A percentile compares a stretch with the other conserved stretches of the same genome.
phyloP scores from a whole-genome alignment of 2,113 vertebrate genomes.

The Trinectes maculatus region DNA sequence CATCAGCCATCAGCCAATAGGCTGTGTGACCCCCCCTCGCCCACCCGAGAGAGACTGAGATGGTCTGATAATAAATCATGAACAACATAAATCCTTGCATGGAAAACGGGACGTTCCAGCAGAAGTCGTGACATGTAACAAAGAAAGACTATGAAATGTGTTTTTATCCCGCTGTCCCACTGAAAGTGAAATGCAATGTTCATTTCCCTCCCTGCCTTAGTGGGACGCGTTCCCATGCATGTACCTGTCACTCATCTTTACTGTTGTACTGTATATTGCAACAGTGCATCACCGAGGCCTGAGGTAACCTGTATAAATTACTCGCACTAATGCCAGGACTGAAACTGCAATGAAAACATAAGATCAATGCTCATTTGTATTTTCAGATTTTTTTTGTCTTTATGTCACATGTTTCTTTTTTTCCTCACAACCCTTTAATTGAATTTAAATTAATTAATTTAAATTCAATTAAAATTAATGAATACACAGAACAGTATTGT shows the following conservation, averaged over 20 bases:
- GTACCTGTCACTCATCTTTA: slow-evolving; percentile 36
- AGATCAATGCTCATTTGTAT: background rate
- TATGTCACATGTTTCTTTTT: no score
- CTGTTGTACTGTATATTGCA: slow-evolving; percentile 20
- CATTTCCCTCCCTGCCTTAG: background rate
- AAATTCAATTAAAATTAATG: background rate
- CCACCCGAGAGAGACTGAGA: no score
- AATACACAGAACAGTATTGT: background rate
- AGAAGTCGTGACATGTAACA: background rate
- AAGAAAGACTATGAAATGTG: background rate
- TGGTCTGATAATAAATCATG: slow-evolving; percentile 8
- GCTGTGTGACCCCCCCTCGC: no score
- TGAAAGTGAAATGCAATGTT: slow-evolving; percentile 1
- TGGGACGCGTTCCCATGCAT: slow-evolving; percentile 15
- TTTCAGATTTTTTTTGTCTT: background rate
- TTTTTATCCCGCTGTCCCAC: background rate
- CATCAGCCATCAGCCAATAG: slow-evolving; percentile 8
- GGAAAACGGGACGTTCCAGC: background rate
- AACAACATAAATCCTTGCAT: background rate
- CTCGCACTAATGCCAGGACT: background rate
- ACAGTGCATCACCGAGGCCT: background rate
- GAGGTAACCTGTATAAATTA: slow-evolving; percentile 22
- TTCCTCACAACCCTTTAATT: no score
- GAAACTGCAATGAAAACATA: slow-evolving; percentile 5
- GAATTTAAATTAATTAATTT: no score